Percentiles rank a stretch among this genome's conserved stretches.
Conservation (phyloP, 2,113 vertebrate species). For the Pipra filicauda region DNA sequence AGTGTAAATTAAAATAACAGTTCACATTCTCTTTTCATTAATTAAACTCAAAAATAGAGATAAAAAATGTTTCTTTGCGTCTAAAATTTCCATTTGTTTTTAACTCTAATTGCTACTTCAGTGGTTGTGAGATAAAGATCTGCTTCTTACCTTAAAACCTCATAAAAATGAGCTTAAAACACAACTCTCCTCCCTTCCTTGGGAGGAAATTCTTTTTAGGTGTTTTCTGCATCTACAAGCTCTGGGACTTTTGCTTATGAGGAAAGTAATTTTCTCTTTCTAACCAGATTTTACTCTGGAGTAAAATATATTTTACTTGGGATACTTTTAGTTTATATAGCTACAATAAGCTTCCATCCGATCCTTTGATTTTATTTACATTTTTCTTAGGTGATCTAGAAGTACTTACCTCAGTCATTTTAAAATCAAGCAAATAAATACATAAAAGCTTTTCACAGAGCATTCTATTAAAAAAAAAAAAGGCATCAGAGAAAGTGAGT, state of each 20-base stretch:
- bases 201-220: neutral
- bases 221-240: conserved; percentile 12
- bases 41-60: neutral
- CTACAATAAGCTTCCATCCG: conserved; percentile 32
- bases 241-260: conserved; percentile 44
- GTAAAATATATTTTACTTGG: conserved; percentile 67
- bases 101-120: neutral
- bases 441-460: neutral
- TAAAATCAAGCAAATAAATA: conserved; percentile 50
- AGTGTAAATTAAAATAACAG: neutral
- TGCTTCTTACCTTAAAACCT: neutral
- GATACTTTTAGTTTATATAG: conserved; percentile 27
- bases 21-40: neutral
- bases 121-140: neutral
- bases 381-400: neutral
- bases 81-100: neutral
- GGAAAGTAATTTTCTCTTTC: conserved; percentile 59
- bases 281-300: conserved; percentile 72
- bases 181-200: neutral
- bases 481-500: neutral
- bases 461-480: conserved; percentile 2
- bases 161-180: neutral
- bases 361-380: conserved; percentile 2
- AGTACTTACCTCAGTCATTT: conserved; percentile 57
- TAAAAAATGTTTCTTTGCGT: neutral